Evolutionary conservation across 2,888 invertebrate species (phyloP).

Genomic region (Tyria jacobaeae): DNA sequence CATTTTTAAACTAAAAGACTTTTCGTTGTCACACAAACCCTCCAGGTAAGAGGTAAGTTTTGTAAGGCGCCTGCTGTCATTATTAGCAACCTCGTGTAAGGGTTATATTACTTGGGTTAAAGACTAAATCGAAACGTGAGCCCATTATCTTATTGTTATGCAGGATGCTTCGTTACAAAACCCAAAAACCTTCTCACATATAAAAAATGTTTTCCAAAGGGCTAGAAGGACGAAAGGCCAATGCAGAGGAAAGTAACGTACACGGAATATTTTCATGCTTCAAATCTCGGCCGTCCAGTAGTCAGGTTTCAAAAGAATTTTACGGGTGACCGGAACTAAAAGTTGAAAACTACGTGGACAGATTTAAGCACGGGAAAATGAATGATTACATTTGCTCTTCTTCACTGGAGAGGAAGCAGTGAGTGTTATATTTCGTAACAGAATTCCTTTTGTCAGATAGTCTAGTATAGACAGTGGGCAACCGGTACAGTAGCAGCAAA

Average conservation of each 20-base stretch:
- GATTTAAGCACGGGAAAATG: too few species aligned
- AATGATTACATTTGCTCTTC: not conserved
- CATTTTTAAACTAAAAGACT: too few species aligned
- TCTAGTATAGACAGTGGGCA: not conserved
- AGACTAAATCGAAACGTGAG: conserved; percentile 5
- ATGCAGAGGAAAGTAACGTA: conserved; percentile 39
- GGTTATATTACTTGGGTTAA: not conserved
- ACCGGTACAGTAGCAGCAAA: too few species aligned
- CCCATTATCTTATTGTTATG: not conserved
- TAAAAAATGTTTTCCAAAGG: conserved; percentile 23
- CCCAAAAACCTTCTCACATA: conserved; percentile 1
- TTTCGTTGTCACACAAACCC: not conserved
- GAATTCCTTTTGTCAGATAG: not conserved
- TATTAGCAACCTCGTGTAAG: not conserved
- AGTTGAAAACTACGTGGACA: not conserved
- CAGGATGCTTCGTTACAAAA: not conserved
- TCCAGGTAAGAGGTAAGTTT: not conserved
- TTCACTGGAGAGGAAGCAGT: not conserved
- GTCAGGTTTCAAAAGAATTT: conserved; percentile 17
- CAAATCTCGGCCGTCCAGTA: conserved; percentile 26
- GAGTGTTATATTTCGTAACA: not conserved
- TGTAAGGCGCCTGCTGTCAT: not conserved
- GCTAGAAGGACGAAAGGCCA: conserved; percentile 25
- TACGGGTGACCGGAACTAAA: not conserved
- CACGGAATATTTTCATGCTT: conserved; percentile 44